Base-by-base conservation (phyloP, 2,888 invertebrate species). In the Augiades crinisus region DNA sequence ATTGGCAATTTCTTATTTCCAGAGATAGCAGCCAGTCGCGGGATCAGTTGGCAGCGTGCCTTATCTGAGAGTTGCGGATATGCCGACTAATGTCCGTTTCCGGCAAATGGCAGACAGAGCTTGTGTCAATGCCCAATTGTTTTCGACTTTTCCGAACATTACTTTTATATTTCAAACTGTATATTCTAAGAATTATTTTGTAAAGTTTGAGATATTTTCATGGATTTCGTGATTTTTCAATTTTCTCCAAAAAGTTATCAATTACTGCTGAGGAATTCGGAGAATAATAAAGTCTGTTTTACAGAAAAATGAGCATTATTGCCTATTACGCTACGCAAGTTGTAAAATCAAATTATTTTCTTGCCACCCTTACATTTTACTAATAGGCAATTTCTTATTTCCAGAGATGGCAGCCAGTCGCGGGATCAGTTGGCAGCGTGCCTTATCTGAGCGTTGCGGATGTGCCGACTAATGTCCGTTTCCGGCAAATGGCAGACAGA, bases 81-180 rank as follows among this genome's bases (percentile, higher is more conserved):
- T 72, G 76, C 76, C 76, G 72, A 77, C 75, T 78, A 76, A 78
- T 81, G 76, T 84, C 83, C 85, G 82, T 61, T 80, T 81, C 81
- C 81, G 68, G 70, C 71, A 75, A 74, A 72, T 69, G 57, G 56
- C 58, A 60, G 63, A 60, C 63, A 63, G 56, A 55, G 62, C 58
- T 58, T 62, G 64, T 61, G 63, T 61, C 60, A 63, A 58, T 55
- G 53, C 63, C 63, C 64, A 65, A 66, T 66, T 64, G 61, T 58
- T 59, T 58, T 56, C 31, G 44, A 37, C 31, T 37, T 43, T 19
- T 24, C 16, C 17, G 7, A 16, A 31, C 21, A 47, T 27, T 30
- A 12, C 16, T 13, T 13, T 43, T 31, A 12, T 16, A 27, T 17
- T 30, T 41, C 6, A 5, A 24, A 24, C 5, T 30, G 10, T 27